These are phyloP conservation scores for Neocrepidodera transversa DNA, from an alignment of 2,888 invertebrate genomes.

Conservation along the genomic window DNA sequence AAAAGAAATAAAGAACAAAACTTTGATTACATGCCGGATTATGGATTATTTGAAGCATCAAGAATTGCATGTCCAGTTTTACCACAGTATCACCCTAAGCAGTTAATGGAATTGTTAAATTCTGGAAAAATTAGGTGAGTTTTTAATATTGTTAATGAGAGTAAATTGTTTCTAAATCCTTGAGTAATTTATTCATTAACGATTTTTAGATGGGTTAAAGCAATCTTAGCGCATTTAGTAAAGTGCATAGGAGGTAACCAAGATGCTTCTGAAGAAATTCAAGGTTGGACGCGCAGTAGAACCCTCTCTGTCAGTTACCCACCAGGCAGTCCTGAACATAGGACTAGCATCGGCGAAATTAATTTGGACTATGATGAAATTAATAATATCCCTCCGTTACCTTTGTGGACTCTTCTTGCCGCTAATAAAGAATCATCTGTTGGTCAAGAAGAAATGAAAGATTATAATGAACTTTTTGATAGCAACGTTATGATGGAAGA, in stretches of 20 bases:
- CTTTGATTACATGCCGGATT: slow-evolving; percentile 89
- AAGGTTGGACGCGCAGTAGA: slow-evolving; percentile 86
- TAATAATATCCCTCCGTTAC: slow-evolving; percentile 96
- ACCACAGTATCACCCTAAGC: slow-evolving; percentile 99
- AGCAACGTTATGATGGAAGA: slow-evolving; percentile 78
- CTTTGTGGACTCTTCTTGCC: slow-evolving; percentile 93
- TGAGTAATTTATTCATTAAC: neutral
- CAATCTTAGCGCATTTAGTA: slow-evolving; percentile 95
- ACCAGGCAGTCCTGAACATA: slow-evolving; percentile 80
- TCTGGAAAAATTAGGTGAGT: slow-evolving; percentile 84
- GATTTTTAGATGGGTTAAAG: slow-evolving; percentile 84
- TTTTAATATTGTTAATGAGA: no score
- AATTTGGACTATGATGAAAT: slow-evolving; percentile 94
- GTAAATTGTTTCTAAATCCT: neutral
- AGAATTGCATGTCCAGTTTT: slow-evolving; percentile 96
- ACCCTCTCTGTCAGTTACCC: slow-evolving; percentile 89
- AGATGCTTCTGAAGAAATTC: slow-evolving; percentile 62
- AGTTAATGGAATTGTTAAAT: slow-evolving; percentile 96
- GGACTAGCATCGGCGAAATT: slow-evolving; percentile 85
- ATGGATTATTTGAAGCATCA: slow-evolving; percentile 95
- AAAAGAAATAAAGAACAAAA: slow-evolving; percentile 64
- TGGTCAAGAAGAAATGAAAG: slow-evolving; percentile 63
- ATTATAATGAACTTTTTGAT: slow-evolving; percentile 92
- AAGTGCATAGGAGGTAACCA: slow-evolving; percentile 70
- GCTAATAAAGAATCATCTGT: slow-evolving; percentile 86